These are phyloP conservation scores for Vanessa cardui DNA, from an alignment of 2,888 invertebrate species.

Conservation along the genomic window DNA sequence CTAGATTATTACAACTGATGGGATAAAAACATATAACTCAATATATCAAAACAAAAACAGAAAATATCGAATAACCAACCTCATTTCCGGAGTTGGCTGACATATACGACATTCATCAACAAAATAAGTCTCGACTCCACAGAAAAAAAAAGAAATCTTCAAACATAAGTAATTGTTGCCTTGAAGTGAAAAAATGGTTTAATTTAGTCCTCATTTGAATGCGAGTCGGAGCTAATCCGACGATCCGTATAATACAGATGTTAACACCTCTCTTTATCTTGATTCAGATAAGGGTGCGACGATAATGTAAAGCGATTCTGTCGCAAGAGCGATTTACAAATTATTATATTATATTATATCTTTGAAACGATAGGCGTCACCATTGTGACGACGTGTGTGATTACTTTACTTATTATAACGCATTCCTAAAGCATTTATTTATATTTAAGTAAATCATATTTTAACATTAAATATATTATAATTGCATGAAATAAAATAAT, in stretches of 20 bases:
- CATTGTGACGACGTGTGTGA: too few species aligned
- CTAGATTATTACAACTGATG: too few species aligned
- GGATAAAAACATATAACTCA: too few species aligned
- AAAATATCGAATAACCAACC: too few species aligned
- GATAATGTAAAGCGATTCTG: not conserved
- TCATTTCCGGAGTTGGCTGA: too few species aligned
- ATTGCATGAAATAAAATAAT: too few species aligned
- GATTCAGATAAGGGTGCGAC: conserved; percentile 13
- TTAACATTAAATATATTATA: too few species aligned
- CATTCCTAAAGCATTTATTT: too few species aligned
- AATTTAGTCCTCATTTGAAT: conserved; percentile 17
- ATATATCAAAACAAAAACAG: too few species aligned
- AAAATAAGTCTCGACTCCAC: not conserved
- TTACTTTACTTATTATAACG: too few species aligned
- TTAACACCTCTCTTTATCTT: conserved; percentile 28
- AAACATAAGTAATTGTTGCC: conserved; percentile 20
- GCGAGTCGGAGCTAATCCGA: conserved; percentile 24
- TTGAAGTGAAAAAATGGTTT: conserved; percentile 36
- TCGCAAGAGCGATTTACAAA: not conserved
- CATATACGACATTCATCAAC: not conserved
- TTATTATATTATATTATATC: too few species aligned
- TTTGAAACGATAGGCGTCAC: too few species aligned
- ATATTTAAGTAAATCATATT: not conserved
- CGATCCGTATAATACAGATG: conserved; percentile 25
- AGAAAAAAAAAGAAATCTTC: not conserved